Base-by-base conservation (phyloP, 1,140 invertebrate species). In the Heliconius hewitsoni region DNA sequence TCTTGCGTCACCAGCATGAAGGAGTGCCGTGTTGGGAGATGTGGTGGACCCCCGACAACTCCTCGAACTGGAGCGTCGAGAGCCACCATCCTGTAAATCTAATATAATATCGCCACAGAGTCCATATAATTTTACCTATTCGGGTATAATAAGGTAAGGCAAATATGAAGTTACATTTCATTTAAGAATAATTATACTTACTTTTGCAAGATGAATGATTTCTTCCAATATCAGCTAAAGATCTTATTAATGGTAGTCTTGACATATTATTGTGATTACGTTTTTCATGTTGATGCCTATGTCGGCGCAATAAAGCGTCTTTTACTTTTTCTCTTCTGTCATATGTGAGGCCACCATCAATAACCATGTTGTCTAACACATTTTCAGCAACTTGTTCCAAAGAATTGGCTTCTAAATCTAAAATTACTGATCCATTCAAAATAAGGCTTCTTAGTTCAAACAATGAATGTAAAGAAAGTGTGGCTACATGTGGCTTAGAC, bases 131-230 rank as follows among this genome's bases (percentile, higher is more conserved):
- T 71, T 81, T 27, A 74, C 77, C 80, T 78, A 71, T 39, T 80
- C 76, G n/a, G 6, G 18, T 19, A 77, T 70, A 81, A 78, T 82
- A 66, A 76, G 73, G 57, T 82, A 66, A 76, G 73, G 57, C 27
- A 82, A 82, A 76, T 70, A 16, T 42, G 34, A 72, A 57, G 50
- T 13, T 16, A 50, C 0, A 19, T 23, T 46, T 71, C 79, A 74
- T 27, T 74, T 23, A 60, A 82, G 71, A 73, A 52, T 55, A 76
- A 78, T 70, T 70, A 76, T 77, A 84, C 98, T 98, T 96, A 98
- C 98, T 99, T 96, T 98, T 98, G 71, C 97, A 98, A 27, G 98
- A 98, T 27, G 98, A 99, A 94, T 99, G 98, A 94, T 98, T 99
- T 84, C 97, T 96, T 83, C 98, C 98, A 87, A 99, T 99, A 89